Percentiles rank a stretch among this genome's conserved stretches.
phyloP scores from a whole-genome alignment of 2,797 vertebrate genomes.

The Naso thynnoides region DNA sequence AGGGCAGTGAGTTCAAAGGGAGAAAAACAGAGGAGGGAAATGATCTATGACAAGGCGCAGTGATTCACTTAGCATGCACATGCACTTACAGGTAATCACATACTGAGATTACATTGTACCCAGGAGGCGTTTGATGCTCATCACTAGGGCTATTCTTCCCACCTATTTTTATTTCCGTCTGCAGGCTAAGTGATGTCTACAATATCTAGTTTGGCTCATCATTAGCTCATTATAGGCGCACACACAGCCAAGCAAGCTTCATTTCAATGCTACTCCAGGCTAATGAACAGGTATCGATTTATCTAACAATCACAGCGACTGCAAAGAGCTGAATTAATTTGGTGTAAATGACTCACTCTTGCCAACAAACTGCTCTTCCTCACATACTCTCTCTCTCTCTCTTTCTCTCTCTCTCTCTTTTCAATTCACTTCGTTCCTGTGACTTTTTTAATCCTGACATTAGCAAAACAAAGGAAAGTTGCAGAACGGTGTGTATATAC shows the following conservation, averaged over 20 bases:
- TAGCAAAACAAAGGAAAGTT: conserved; percentile 39
- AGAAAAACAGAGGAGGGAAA: conserved; percentile 23
- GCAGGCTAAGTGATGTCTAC: conserved; percentile 49
- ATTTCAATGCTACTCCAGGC: conserved; percentile 65
- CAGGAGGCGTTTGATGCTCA: conserved; percentile 54
- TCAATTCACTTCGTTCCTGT: conserved; percentile 1
- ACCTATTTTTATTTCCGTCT: conserved; percentile 59
- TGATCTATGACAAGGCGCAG: conserved; percentile 36
- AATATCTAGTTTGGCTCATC: conserved; percentile 66
- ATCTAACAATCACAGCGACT: conserved; percentile 66
- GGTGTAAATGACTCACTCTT: conserved; percentile 64
- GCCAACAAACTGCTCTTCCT: conserved; percentile 58
- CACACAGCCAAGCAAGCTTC: conserved; percentile 60
- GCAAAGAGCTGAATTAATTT: conserved; percentile 75
- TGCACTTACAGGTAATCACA: conserved; percentile 56
- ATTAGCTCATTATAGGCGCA: conserved; percentile 64
- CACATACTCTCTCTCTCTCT: conserved; percentile 9
- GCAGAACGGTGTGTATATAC: conserved; percentile 12
- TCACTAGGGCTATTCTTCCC: conserved; percentile 47
- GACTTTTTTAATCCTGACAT: conserved; percentile 34
- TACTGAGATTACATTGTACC: conserved; percentile 53
- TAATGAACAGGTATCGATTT: conserved; percentile 77
- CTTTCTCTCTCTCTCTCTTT: conserved; percentile 1
- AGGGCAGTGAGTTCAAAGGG: conserved; percentile 30
- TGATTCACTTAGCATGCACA: conserved; percentile 42